These are phyloP conservation scores for Ophthalmotilapia sp. DNA, from an alignment of 2,113 vertebrate species.

Conservation along the genomic window DNA sequence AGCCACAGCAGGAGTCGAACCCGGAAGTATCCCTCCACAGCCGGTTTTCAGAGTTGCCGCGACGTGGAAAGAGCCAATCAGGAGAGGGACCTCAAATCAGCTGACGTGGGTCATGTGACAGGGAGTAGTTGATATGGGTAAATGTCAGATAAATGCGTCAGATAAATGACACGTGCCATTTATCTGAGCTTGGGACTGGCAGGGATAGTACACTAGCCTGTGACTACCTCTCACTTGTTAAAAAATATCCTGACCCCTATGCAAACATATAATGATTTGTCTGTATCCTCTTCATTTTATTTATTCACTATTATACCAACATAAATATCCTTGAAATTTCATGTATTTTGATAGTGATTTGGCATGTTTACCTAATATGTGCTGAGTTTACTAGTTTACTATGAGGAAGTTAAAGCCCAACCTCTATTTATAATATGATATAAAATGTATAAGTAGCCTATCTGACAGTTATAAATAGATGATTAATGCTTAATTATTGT, in stretches of 20 bases:
- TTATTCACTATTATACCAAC: background rate
- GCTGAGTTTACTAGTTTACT: background rate
- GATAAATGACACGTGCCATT: background rate
- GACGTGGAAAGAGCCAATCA: too few species aligned
- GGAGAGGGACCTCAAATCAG: too few species aligned
- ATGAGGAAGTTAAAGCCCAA: background rate
- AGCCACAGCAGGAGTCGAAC: too few species aligned
- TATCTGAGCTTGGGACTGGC: background rate
- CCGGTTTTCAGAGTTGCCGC: too few species aligned
- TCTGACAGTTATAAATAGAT: background rate
- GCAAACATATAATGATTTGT: background rate
- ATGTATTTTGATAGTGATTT: background rate
- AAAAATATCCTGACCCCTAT: background rate
- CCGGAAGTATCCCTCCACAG: too few species aligned
- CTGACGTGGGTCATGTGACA: too few species aligned
- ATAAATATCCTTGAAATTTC: background rate
- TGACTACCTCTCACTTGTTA: background rate
- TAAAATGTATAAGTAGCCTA: background rate
- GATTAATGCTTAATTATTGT: background rate
- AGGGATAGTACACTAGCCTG: background rate
- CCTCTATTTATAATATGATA: background rate
- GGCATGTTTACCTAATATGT: background rate
- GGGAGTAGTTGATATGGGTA: too few species aligned
- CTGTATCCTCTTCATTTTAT: background rate
- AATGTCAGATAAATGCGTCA: too few species aligned